Percentiles rank a stretch among this genome's conserved stretches.
These are phyloP conservation scores for Lepilemur ruficaudatus DNA, from an alignment of 2,797 vertebrate species.

Conservation along the genomic window DNA sequence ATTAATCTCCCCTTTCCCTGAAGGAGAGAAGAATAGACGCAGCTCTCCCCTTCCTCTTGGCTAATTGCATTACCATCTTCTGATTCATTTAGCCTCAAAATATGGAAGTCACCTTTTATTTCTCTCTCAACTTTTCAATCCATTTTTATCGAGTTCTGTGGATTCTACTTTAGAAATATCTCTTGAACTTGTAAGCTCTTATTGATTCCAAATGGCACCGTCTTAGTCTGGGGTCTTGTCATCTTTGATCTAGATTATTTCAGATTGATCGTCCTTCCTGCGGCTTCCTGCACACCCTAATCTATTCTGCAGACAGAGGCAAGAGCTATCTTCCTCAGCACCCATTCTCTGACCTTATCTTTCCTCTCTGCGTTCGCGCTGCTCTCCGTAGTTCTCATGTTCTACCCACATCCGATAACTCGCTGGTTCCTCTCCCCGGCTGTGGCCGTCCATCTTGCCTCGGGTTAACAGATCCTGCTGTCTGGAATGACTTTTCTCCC, in stretches of 20 bases:
- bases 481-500: not conserved
- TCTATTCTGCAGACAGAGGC: not conserved
- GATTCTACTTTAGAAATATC: not conserved
- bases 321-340: rapidly evolving
- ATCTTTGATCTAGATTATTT: not conserved
- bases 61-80: not conserved
- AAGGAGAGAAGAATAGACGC: rapidly evolving
- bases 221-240: not conserved
- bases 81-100: not conserved
- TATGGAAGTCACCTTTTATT: not conserved
- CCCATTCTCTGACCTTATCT: not conserved
- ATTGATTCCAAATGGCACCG: not conserved
- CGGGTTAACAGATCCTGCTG: rapidly evolving
- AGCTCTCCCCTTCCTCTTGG: rapidly evolving
- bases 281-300: rapidly evolving
- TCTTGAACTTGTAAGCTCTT: not conserved
- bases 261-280: not conserved
- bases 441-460: rapidly evolving
- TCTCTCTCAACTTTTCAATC: not conserved
- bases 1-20: not conserved
- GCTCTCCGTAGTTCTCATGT: rapidly evolving
- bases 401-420: too few relatives aligned
- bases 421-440: rapidly evolving
- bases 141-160: not conserved
- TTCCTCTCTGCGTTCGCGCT: rapidly evolving